Evolutionary conservation across 64 coral and sea anemone genomes (phyloP).

Genomic region (Porites lutea): DNA sequence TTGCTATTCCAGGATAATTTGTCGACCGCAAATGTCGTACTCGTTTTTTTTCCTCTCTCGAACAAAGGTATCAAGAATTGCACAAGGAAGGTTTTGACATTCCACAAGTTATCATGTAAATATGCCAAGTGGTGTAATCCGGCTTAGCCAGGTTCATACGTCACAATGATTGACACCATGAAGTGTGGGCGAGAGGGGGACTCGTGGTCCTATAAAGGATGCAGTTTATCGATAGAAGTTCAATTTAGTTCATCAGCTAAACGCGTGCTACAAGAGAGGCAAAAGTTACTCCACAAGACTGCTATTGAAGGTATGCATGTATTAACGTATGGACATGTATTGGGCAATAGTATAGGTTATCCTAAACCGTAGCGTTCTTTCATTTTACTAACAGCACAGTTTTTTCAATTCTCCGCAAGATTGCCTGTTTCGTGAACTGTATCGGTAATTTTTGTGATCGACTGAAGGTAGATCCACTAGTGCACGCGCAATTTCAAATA

Average conservation of each 20-base stretch:
- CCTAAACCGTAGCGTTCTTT: too few species aligned
- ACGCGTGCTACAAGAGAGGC: background rate
- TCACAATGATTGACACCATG: constrained; percentile 8
- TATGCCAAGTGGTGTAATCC: constrained; percentile 19
- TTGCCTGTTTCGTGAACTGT: too few species aligned
- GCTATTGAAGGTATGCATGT: too few species aligned
- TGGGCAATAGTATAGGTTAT: too few species aligned
- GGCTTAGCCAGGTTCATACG: background rate
- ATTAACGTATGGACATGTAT: too few species aligned
- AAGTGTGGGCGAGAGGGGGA: background rate
- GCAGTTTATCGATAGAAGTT: background rate
- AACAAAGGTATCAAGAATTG: background rate
- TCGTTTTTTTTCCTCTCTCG: background rate
- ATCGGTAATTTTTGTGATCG: too few species aligned
- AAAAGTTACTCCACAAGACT: too few species aligned
- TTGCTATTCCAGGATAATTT: background rate
- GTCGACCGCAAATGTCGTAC: background rate
- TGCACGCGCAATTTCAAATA: too few species aligned
- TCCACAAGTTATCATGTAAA: background rate
- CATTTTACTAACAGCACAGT: too few species aligned
- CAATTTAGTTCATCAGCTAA: background rate
- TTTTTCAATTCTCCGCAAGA: too few species aligned
- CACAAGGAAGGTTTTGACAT: constrained; percentile 8
- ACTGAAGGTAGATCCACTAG: too few species aligned
- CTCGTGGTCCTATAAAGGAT: constrained; percentile 1